Evolutionary conservation across 2,888 invertebrate genomes (phyloP), one percentile per base, ranked within the genome.

Genomic region (Ctena decussata): DNA sequence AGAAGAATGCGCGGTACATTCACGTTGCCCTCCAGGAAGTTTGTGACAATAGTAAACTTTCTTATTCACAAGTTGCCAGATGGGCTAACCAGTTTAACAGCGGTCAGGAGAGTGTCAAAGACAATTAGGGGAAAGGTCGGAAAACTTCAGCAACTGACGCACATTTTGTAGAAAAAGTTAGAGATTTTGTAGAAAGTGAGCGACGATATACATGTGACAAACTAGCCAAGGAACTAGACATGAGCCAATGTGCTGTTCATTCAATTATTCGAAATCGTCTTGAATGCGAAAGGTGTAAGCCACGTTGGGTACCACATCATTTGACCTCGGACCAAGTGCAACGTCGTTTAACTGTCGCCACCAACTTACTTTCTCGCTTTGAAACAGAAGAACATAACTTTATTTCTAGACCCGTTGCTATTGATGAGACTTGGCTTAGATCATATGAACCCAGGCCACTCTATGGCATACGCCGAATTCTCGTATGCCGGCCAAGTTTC

Each of bases 241-340:
- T 57, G 11, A 57, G 60, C 60, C 24, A 27, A 8, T 6, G 60
- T 12, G 11, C 27, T 35, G 30, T 49, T 75, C 57, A 75, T 75
- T 75, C 75, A 75, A 37, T 49, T 27, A 27, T 53, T 75, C 57
- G 35, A 8, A 49, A 75, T 27, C 21, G 65, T 65, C 65, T 27
- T 35, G 65, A 65, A 65, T 65, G 65, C 32, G 21, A 65, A 65
- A 65, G 65, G 30, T 12, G 32, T 65, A 11, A 15, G 30, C 60
- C 60, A n/a, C 24, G 60, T n/a, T 57, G 60, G 60, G 21, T 57
- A 30, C 60, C 60, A 6, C 60, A 57, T 30, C 60, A 21, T n/a
- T 57, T 57, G 60, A 57, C 60, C 11, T 57, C 60, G 11, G 60
- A n/a, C 21, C 60, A 57, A 21, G 41, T 15, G 41, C 41, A 65